Conservation (phyloP, 2,888 invertebrate genomes). For the Leptothorax acervorum region DNA sequence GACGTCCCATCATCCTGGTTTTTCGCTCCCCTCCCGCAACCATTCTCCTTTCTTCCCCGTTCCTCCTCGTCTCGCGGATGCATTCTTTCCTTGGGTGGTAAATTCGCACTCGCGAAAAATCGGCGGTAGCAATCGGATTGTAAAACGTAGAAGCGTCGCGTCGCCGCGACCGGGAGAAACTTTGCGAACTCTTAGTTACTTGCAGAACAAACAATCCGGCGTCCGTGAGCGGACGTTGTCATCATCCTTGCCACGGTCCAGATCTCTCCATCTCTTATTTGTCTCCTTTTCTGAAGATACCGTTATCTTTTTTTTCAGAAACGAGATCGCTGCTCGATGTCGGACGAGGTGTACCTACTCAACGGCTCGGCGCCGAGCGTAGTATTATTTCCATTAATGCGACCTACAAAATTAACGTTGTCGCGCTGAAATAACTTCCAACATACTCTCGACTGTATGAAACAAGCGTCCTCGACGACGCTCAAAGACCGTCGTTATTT, state of each 20-base stretch:
- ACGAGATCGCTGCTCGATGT: constrained; percentile 23
- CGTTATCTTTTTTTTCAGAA: constrained; percentile 2
- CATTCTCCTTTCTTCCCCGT: neutral
- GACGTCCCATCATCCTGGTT: constrained; percentile 46
- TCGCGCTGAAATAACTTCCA: constrained; percentile 6
- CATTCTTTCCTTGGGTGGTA: constrained; percentile 9
- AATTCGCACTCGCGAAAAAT: constrained; percentile 44
- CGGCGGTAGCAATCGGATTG: constrained; percentile 19
- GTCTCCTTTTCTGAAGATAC: neutral
- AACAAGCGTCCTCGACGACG: neutral
- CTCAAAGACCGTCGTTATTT: constrained; percentile 15
- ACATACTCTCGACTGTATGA: neutral
- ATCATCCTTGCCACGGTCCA: constrained; percentile 4
- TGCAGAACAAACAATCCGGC: constrained; percentile 46
- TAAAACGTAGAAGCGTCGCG: neutral
- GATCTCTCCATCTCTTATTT: constrained; percentile 34
- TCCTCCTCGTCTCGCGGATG: constrained; percentile 33
- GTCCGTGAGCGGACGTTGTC: constrained; percentile 19
- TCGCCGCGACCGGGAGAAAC: constrained; percentile 9
- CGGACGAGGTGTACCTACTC: neutral
- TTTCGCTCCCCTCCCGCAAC: neutral
- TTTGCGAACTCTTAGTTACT: constrained; percentile 30
- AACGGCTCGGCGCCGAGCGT: neutral
- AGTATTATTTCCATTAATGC: constrained; percentile 37
- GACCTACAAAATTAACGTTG: constrained; percentile 27